Evolutionary conservation across 2,113 vertebrate genomes (phyloP).

Genomic region (Alaudala cheleensis): DNA sequence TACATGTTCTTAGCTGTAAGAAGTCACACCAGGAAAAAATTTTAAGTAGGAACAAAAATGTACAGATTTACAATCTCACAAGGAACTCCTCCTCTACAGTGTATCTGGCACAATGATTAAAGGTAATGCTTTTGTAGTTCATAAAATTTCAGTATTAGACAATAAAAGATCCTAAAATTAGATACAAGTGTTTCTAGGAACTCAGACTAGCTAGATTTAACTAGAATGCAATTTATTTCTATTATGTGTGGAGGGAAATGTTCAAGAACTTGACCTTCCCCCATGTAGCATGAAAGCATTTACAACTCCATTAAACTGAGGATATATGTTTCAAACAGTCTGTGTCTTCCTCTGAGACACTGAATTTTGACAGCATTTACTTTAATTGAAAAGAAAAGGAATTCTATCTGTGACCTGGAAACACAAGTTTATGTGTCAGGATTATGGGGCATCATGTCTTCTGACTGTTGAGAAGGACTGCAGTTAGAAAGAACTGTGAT

Average conservation of each 20-base stretch:
- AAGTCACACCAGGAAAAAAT: neutral
- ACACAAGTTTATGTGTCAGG: neutral
- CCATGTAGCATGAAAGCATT: neutral
- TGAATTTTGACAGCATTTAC: neutral
- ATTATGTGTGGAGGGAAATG: neutral
- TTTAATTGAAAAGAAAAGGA: neutral
- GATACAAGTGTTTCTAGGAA: slow-evolving; percentile 3
- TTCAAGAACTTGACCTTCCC: slow-evolving; percentile 15
- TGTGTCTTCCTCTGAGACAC: neutral
- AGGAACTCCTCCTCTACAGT: neutral
- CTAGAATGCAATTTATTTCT: neutral
- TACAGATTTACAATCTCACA: neutral
- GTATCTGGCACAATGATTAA: neutral
- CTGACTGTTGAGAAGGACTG: neutral
- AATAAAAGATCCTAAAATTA: slow-evolving; percentile 14
- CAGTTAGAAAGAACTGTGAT: neutral
- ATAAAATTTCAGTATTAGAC: neutral
- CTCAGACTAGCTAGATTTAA: neutral
- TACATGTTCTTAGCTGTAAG: neutral
- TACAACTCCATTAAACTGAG: neutral
- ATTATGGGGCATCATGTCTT: neutral
- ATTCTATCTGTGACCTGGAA: neutral
- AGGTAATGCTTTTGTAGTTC: slow-evolving; percentile 11
- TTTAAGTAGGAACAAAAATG: neutral
- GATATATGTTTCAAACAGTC: neutral